Evolutionary conservation across 2,797 vertebrate species (phyloP), one percentile per base, ranked within the genome.

Genomic region (Acanthurus tractus): DNA sequence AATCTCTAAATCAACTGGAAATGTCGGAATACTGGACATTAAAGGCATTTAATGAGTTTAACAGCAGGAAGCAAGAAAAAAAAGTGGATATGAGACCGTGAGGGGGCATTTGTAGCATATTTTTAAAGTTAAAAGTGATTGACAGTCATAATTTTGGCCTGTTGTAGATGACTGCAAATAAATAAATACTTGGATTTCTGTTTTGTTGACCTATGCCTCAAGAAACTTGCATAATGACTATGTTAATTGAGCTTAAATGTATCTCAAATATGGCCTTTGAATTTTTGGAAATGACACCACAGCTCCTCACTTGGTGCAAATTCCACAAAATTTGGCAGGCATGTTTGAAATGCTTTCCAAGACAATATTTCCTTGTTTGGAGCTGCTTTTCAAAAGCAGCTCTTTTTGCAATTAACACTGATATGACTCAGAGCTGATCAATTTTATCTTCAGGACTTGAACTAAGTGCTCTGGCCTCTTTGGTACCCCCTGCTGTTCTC

Each of bases 71-170:
- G 56, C 20, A 49, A 34, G 29, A 34, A 34, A 20, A 20, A 34
- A 50, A 62, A 66, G 20, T 1, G 29, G 5, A 2, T 77, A 74
- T 55, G 59, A 53, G 56, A 34, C 55, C 52, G 48, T 29, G 15
- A 69, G 22, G 14, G 52, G 71, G 29, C 56, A 76, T 78, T 86
- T 84, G 42, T 68, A 74, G 63, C 53, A 17, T n/a, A 38, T 56
- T 81, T 66, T 46, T 29, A 64, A 71, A 70, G 56, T 70, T 46
- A 13, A 79, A 79, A 52, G 29, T 83, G 82, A 88, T 79, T 89
- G 88, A 82, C 63, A 1, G 63, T 20, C 49, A 71, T 54, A 77
- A 49, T 34, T 72, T 83, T 67, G 56, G 75, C 73, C 14, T 14
- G 18, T 56, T 57, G 38, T 8, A 46, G 53, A 69, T 3, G 2